Evolutionary conservation across 2,888 invertebrate genomes (phyloP).

Genomic region (Leptopterna dolabrata): DNA sequence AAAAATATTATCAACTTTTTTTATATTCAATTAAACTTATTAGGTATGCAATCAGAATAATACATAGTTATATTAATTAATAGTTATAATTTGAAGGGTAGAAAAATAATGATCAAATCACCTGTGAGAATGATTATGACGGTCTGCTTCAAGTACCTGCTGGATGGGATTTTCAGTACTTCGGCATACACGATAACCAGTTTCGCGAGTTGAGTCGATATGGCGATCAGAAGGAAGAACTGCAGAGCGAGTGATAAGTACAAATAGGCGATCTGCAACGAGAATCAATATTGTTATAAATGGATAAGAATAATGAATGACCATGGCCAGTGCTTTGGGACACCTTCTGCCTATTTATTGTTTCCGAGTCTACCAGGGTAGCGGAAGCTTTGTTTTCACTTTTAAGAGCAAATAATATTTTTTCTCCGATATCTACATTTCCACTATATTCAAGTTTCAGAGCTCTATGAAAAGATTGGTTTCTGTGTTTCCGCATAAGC

Average conservation of each 20-base stretch:
- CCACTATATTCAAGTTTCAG: too few relatives aligned
- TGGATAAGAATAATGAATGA: not conserved
- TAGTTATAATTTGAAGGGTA: too few relatives aligned
- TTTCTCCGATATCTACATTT: too few relatives aligned
- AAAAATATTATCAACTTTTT: too few relatives aligned
- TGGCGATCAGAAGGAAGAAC: slow-evolving; percentile 75
- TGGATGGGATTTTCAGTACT: slow-evolving; percentile 72
- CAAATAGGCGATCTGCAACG: slow-evolving; percentile 72
- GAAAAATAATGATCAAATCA: slow-evolving; percentile 63
- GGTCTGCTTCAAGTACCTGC: slow-evolving; percentile 72
- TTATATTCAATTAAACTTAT: too few relatives aligned
- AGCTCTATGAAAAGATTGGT: too few relatives aligned
- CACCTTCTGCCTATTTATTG: not conserved
- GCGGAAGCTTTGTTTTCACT: too few relatives aligned
- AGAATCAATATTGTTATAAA: not conserved
- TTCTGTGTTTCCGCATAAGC: too few relatives aligned
- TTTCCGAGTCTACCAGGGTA: too few relatives aligned
- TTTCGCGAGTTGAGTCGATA: slow-evolving; percentile 79
- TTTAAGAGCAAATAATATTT: too few relatives aligned
- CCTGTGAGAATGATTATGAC: slow-evolving; percentile 77
- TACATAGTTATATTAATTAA: too few relatives aligned
- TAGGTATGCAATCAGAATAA: too few relatives aligned
- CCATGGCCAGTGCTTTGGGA: not conserved
- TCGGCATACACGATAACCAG: slow-evolving; percentile 78
- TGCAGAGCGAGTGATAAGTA: slow-evolving; percentile 74